phyloP scores from a whole-genome alignment of 2,113 vertebrate genomes.

The Xyliphius kryptos region DNA sequence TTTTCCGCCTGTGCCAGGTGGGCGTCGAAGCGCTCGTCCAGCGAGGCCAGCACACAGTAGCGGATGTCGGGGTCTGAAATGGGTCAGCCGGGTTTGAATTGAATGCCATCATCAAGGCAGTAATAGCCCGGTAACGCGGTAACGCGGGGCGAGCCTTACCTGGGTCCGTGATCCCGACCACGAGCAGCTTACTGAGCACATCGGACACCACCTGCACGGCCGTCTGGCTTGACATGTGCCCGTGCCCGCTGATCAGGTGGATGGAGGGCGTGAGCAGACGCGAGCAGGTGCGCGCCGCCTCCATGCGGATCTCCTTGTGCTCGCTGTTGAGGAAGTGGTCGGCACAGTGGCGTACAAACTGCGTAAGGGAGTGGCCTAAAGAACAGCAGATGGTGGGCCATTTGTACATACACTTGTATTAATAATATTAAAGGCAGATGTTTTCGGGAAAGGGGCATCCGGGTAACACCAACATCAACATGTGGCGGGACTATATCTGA shows the following conservation, averaged over 20 bases:
- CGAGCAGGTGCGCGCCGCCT: conserved; percentile 91
- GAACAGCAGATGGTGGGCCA: background rate
- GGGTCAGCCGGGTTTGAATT: too few species aligned
- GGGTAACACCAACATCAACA: too few species aligned
- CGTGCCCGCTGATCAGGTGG: conserved; percentile 84
- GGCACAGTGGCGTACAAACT: conserved; percentile 97
- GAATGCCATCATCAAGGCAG: too few species aligned
- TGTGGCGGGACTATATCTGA: too few species aligned
- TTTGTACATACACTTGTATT: too few species aligned
- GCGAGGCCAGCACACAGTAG: conserved; percentile 91
- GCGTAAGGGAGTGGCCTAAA: conserved; percentile 92
- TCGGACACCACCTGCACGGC: conserved; percentile 97
- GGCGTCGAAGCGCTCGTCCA: conserved; percentile 95
- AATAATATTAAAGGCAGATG: too few species aligned
- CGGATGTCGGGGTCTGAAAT: conserved; percentile 91
- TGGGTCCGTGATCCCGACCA: conserved; percentile 96
- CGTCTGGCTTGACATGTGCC: conserved; percentile 93
- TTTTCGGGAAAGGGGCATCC: too few species aligned
- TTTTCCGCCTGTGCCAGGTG: conserved; percentile 97
- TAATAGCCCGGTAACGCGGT: too few species aligned
- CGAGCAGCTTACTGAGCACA: conserved; percentile 93
- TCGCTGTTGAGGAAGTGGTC: conserved; percentile 97
- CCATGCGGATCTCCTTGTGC: conserved; percentile 97
- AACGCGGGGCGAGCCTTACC: conserved; percentile 58
- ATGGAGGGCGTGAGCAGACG: conserved; percentile 92